phyloP scores from a whole-genome alignment of 2,888 invertebrate species.

The Plagodis pulveraria region DNA sequence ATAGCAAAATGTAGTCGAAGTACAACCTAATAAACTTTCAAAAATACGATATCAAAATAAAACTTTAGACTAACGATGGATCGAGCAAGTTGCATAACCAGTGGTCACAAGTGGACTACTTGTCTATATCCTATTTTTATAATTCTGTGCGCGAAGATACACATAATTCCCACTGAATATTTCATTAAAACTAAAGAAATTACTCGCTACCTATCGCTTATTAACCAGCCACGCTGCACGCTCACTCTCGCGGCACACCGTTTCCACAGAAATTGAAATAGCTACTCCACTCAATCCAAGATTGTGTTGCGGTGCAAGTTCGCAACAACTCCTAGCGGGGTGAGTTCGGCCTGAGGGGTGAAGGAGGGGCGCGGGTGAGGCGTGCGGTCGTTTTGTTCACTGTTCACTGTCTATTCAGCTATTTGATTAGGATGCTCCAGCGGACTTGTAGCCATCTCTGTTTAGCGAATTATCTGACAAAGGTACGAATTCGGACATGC shows the following conservation, averaged over 20 bases:
- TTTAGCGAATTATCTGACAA: slow-evolving; percentile 10
- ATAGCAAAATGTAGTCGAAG: no score
- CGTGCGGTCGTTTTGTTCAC: slow-evolving; percentile 39
- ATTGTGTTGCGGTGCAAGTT: slow-evolving; percentile 37
- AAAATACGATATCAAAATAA: no score
- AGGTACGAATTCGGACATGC: neutral
- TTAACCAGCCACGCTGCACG: slow-evolving; percentile 15
- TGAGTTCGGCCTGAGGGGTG: neutral
- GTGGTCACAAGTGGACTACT: no score
- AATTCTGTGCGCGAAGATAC: no score
- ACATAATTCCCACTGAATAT: no score
- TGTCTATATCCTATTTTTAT: no score
- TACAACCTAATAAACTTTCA: no score
- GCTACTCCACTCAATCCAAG: slow-evolving; percentile 42
- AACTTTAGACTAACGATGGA: no score
- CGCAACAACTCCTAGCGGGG: slow-evolving; percentile 30
- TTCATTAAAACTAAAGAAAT: no score
- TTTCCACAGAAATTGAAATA: slow-evolving; percentile 51
- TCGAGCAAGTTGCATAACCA: no score
- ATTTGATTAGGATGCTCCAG: slow-evolving; percentile 32
- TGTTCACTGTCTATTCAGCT: slow-evolving; percentile 20
- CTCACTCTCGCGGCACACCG: slow-evolving; percentile 28
- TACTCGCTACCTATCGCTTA: neutral
- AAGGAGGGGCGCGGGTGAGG: slow-evolving; percentile 1
- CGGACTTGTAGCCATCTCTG: slow-evolving; percentile 17